These are phyloP conservation scores for Strongylocentrotus purpuratus DNA, from an alignment of 35 echinoderm and acorn worm species.

Conservation along the genomic window DNA sequence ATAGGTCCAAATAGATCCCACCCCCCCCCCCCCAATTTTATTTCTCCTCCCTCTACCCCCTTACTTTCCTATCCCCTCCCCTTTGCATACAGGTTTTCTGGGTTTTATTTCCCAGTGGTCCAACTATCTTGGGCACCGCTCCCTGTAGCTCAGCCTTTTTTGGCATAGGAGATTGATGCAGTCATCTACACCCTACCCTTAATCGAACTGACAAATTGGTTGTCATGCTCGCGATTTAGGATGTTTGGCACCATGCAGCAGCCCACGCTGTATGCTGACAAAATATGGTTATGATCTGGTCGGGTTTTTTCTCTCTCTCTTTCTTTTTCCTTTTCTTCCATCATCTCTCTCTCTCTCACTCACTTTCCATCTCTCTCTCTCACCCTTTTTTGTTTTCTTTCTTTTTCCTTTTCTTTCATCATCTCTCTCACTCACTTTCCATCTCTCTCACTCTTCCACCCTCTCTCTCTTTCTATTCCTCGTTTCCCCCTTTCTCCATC, in stretches of 20 bases:
- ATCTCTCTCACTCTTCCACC: not conserved
- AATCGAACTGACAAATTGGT: conserved; percentile 3
- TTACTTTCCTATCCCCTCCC: not conserved
- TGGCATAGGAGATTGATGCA: not conserved
- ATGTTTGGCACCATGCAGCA: not conserved
- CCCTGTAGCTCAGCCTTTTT: not conserved
- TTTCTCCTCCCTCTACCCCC: no score
- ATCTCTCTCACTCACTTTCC: not conserved
- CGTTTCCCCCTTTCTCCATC: no score
- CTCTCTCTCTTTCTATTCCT: not conserved
- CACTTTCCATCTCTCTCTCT: not conserved
- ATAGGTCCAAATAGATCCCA: no score
- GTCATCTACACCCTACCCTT: not conserved
- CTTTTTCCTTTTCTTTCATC: not conserved
- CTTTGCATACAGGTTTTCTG: not conserved
- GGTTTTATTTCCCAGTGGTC: not conserved
- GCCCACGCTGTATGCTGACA: not conserved
- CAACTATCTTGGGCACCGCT: not conserved
- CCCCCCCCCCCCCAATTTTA: no score
- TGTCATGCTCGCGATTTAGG: not conserved
- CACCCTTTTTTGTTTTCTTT: no score
- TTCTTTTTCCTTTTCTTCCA: not conserved
- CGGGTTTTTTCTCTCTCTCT: not conserved
- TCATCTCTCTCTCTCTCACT: not conserved
- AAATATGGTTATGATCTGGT: not conserved